Evolutionary conservation across 2,113 vertebrate species (phyloP).

Genomic region (Pelobates fuscus): DNA sequence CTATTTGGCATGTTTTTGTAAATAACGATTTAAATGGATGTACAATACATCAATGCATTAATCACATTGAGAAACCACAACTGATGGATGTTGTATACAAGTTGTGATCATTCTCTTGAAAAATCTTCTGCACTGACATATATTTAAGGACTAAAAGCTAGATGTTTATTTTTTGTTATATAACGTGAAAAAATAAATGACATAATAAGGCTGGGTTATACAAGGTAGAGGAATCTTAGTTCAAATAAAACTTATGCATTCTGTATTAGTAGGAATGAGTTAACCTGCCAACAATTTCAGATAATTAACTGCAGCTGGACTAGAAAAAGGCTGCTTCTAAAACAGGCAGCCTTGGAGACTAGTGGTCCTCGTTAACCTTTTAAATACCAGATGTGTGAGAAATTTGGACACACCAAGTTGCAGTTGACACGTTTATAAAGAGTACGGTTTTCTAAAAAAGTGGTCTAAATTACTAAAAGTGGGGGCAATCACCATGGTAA

Average conservation of each 20-base stretch:
- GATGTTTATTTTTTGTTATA: too few relatives aligned
- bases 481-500: too few relatives aligned
- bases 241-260: not conserved
- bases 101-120: too few relatives aligned
- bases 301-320: not conserved
- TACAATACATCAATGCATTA: not conserved
- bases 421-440: too few relatives aligned
- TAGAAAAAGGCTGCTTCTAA: not conserved
- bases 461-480: too few relatives aligned
- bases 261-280: not conserved
- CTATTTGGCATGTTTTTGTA: not conserved
- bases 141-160: too few relatives aligned
- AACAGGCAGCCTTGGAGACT: not conserved
- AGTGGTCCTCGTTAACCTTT: not conserved
- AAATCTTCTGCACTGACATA: too few relatives aligned
- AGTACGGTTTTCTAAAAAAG: too few relatives aligned
- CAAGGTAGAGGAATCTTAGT: not conserved
- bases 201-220: not conserved
- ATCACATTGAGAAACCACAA: too few relatives aligned
- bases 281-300: not conserved
- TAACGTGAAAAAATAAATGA: too few relatives aligned
- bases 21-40: not conserved
- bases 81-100: too few relatives aligned
- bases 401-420: too few relatives aligned
- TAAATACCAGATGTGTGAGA: not conserved